Base-by-base conservation (phyloP, 2,113 vertebrate genomes). In the Mobula birostris region DNA sequence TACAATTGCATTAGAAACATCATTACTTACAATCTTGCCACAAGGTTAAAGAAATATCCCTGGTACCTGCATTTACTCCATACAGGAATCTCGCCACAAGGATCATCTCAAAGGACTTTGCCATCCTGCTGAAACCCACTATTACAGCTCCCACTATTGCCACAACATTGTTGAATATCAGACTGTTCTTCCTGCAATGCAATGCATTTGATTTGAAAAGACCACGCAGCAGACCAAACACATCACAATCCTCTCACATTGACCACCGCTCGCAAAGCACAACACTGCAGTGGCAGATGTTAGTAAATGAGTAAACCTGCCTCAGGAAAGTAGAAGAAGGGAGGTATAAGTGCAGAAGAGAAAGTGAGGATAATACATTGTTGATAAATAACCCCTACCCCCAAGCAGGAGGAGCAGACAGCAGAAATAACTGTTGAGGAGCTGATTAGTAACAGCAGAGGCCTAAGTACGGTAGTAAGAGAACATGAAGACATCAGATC, bases 61-160 rank as follows among this genome's bases (percentile, higher is more conserved):
- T 29, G 7, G 24, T 95, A 97, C 96, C 96, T 94, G 96, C 94
- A 94, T 79, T 8, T 0, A 96, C 79, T 94, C 96, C 96, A 94
- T 95, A 95, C 0, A 97, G 95, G 94, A 95, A 95, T 32, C 95
- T 95, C 29, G 96, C 96, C 0, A 76, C 91, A 82, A 97, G 94
- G 93, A 97, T 95, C 95, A 97, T 96, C 95, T 97, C 96, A 32
- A 96, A 96, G 4, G 95, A 68, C 36, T 15, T 94, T 83, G 95
- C 95, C 94, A 21, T 95, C 63, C 91, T 95, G 0, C 96, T 96
- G 95, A 94, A 94, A 48, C 95, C 95, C 1, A 94, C 94, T 7
- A 94, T 77, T 82, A 96, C 56, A 0, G 94, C 94, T 66, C 95
- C 96, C 83, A 32, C 1, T 9, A 96, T 82, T 0, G 96, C 83